These are phyloP conservation scores for Psittacus erithacus DNA, from an alignment of 2,113 vertebrate species.

Conservation along the genomic window DNA sequence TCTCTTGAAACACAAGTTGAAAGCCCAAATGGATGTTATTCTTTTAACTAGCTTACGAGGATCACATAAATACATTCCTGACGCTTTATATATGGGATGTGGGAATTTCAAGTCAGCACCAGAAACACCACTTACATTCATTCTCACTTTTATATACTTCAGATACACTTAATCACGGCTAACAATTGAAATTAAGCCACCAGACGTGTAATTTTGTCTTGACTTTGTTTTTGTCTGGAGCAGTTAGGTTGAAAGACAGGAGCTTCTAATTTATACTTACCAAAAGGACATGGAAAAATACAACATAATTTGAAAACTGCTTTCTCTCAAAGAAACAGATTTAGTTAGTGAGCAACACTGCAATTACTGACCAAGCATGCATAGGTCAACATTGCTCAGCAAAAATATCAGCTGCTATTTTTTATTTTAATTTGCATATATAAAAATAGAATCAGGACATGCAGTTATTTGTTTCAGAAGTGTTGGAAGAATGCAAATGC, in stretches of 20 bases:
- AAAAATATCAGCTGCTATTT: neutral
- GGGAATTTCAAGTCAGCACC: neutral
- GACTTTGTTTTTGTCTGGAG: neutral
- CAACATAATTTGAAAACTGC: neutral
- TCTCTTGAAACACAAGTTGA: neutral
- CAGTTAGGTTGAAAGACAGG: neutral
- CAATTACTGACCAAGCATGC: neutral
- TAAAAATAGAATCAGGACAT: conserved; percentile 3
- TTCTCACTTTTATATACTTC: neutral
- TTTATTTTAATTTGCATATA: conserved; percentile 17
- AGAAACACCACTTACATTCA: neutral
- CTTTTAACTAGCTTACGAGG: neutral
- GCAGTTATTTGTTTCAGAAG: neutral
- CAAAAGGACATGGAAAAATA: neutral
- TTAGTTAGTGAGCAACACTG: neutral
- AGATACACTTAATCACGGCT: neutral
- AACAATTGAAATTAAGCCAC: neutral
- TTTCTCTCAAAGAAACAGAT: neutral
- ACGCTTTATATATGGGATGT: neutral
- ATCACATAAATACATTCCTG: neutral
- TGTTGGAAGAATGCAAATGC: neutral
- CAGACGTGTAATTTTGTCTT: neutral
- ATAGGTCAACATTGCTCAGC: neutral
- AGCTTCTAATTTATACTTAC: neutral
- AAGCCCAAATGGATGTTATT: neutral